Evolutionary conservation across 2,888 invertebrate genomes (phyloP), one percentile per base, ranked within the genome.

Genomic region (Epiperipatus broadwayi): DNA sequence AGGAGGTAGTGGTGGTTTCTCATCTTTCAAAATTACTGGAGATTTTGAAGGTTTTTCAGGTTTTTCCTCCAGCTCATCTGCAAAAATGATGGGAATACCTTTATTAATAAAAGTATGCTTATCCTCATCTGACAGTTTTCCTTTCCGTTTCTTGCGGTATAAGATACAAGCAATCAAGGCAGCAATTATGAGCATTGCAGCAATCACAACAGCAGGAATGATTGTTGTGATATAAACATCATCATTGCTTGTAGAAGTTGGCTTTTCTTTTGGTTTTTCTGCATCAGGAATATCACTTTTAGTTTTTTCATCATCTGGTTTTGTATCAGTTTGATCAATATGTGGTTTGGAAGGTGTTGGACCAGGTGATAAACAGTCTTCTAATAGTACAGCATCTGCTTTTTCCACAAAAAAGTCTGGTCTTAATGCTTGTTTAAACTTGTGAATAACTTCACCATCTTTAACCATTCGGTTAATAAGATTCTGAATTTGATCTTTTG

Each of bases 11-110:
- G 91, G 89, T 8, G 91, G 89, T 54, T 87, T 85, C 56, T 91
- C 91, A 50, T 91, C 87, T 53, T 84, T 79, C 61, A 91, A 70
- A 49, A 93, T 87, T 39, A 91, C 78, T 4, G 91, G 91, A 46
- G 80, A 77, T 63, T 87, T 83, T 39, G 63, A 63, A n/a, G 55
- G 49, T 55, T 83, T 81, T 25, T 55, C 59, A 0, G 79, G 81
- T 50, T 85, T 78, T 53, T 89, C 89, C 50, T 91, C 89, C 30
- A 93, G 66, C 58, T 95, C 95, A 58, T 95, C 91, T 8, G 66
- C 63, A 50, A 93, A 91, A 53, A 95, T 93, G 27, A 93, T 87
- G 1, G 95, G 93, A 51, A 89, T 85, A 36, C 69, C 69, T 50
- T 65, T 65, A 44, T 58, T 61, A 39, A 63, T 56, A 46, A 57